phyloP scores from a whole-genome alignment of 1,140 invertebrate genomes.

The Odontomachus brunneus region DNA sequence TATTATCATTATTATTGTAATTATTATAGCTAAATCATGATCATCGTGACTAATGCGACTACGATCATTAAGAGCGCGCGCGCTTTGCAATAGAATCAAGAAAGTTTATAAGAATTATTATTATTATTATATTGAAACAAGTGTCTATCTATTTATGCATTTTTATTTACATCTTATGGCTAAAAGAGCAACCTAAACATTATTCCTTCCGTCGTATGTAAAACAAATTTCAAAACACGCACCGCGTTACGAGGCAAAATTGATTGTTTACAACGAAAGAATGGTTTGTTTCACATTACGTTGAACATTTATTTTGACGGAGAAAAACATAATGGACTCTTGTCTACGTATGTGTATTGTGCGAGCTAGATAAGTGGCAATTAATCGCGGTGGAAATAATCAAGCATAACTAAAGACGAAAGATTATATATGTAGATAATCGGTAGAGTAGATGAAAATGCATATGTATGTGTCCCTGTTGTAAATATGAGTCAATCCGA shows the following conservation, averaged over 20 bases:
- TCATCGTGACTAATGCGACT: conserved; percentile 59
- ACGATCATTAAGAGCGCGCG: conserved; percentile 60
- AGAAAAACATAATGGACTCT: conserved; percentile 20
- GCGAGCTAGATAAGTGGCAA: conserved; percentile 65
- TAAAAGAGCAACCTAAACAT: not conserved
- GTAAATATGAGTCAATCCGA: conserved; percentile 83
- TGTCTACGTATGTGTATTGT: conserved; percentile 54
- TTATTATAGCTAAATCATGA: conserved; percentile 64
- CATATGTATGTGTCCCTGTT: conserved; percentile 83
- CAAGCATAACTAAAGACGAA: conserved; percentile 67
- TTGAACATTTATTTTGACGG: conserved; percentile 36
- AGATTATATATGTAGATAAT: conserved; percentile 83
- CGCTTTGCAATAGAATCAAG: conserved; percentile 69
- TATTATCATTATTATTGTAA: conserved; percentile 74
- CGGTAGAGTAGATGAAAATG: conserved; percentile 82
- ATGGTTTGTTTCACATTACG: conserved; percentile 2
- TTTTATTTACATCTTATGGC: conserved; percentile 69
- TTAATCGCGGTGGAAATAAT: conserved; percentile 64
- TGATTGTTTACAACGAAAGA: conserved; percentile 8
- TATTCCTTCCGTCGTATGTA: conserved; percentile 7
- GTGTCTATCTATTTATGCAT: conserved; percentile 67
- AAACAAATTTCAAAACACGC: conserved; percentile 3
- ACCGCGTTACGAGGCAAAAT: not conserved
- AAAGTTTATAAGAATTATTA: conserved; percentile 34
- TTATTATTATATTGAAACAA: conserved; percentile 49